phyloP scores from a whole-genome alignment of 2,888 invertebrate species.

The Andrena praecox region DNA sequence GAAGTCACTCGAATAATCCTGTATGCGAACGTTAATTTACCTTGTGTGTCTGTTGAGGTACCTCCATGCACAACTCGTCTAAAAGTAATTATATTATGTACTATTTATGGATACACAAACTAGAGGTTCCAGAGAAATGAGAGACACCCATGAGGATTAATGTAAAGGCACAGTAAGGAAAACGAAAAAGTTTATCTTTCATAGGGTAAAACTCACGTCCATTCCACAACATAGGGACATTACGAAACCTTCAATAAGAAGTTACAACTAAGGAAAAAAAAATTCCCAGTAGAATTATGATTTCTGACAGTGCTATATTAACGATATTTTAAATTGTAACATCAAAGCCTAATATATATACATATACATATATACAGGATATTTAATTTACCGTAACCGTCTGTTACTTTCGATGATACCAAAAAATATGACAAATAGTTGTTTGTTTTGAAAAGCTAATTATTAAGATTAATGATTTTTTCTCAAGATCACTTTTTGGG shows the following conservation, averaged over 20 bases:
- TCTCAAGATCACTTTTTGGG: no score
- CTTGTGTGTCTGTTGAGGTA: conserved; percentile 63
- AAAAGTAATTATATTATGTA: conserved; percentile 78
- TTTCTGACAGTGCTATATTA: conserved; percentile 71
- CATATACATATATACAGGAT: conserved; percentile 51
- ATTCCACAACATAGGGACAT: conserved; percentile 70
- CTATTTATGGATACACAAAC: conserved; percentile 78
- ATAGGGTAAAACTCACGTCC: conserved; percentile 65
- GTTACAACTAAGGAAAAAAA: conserved; percentile 22
- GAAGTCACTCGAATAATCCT: background rate
- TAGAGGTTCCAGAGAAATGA: conserved; percentile 11
- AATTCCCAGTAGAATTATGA: conserved; percentile 63
- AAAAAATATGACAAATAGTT: no score
- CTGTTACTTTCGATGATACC: conserved; percentile 61
- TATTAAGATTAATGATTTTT: no score
- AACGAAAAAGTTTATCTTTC: conserved; percentile 54
- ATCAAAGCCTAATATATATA: conserved; percentile 59
- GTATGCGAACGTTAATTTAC: conserved; percentile 37
- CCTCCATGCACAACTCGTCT: conserved; percentile 81
- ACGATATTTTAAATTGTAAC: conserved; percentile 67
- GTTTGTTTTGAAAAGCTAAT: no score
- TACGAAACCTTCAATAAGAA: conserved; percentile 61
- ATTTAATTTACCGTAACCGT: conserved; percentile 34
- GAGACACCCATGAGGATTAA: conserved; percentile 10
- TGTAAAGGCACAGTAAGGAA: conserved; percentile 9